Evolutionary conservation across 2,888 invertebrate genomes (phyloP).

Genomic region (Phyllotreta striolata): DNA sequence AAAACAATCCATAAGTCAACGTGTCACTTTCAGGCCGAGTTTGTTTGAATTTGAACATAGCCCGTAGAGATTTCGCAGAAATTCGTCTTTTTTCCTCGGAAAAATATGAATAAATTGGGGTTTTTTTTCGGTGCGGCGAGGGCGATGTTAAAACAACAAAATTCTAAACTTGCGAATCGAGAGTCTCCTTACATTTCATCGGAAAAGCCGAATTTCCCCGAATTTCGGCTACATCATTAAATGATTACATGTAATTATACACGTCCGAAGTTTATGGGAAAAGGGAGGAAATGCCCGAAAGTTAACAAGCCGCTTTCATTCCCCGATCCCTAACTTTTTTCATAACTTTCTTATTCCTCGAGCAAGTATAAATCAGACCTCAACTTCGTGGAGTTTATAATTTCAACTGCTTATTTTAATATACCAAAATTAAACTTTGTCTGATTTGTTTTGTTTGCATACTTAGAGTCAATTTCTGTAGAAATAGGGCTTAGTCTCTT

Average conservation of each 20-base stretch:
- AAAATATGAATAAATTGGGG: slow-evolving; percentile 12
- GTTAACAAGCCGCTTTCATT: slow-evolving; percentile 23
- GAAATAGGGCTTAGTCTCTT: too few species aligned
- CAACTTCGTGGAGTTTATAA: background rate
- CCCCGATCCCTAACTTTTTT: slow-evolving; percentile 28
- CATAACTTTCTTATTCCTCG: slow-evolving; percentile 23
- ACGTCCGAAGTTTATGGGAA: slow-evolving; percentile 25
- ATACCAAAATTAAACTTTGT: too few species aligned
- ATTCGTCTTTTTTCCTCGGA: slow-evolving; percentile 11
- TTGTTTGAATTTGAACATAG: slow-evolving; percentile 15
- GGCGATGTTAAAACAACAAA: too few species aligned
- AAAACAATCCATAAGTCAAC: slow-evolving; percentile 32
- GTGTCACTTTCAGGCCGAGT: slow-evolving; percentile 28
- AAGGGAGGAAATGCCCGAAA: slow-evolving; percentile 15
- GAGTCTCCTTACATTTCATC: too few species aligned
- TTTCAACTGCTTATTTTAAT: too few species aligned
- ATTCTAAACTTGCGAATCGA: too few species aligned
- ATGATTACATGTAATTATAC: slow-evolving; percentile 26
- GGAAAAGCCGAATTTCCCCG: too few species aligned
- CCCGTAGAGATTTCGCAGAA: slow-evolving; percentile 28
- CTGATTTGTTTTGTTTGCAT: too few species aligned
- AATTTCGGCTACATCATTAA: slow-evolving; percentile 13
- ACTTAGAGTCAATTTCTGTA: too few species aligned
- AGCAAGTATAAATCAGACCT: slow-evolving; percentile 25
- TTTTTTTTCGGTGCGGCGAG: too few species aligned